Evolutionary conservation across 30 jellyfish, hydroid and myxozoan species (phyloP), one percentile per base, ranked within the genome.

Genomic region (Rhopilema esculentum): DNA sequence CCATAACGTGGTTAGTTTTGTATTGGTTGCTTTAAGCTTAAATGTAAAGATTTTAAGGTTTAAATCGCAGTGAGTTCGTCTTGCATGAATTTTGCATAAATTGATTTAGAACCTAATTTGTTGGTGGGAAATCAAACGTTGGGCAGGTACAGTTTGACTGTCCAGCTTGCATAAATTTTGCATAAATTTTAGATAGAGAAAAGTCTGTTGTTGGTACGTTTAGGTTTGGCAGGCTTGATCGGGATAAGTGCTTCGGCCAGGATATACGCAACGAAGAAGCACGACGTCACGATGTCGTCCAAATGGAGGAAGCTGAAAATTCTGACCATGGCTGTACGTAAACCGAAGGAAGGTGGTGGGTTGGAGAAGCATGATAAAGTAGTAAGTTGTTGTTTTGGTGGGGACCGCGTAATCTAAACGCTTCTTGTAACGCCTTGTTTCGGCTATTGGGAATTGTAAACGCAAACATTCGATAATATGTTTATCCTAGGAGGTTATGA

Each of bases 271-370:
- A 12, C 12, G 57, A 40, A n/a, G 57, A 2, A 12, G 57, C 6
- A 12, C 57, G 57, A 40, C 12, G 57, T 12, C 57, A 40, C 1
- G n/a, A 73, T 73, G 84, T 66, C 84, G 23, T 73, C 84, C 25
- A 73, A 40, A 73, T 73, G 84, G 84, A 73, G 48, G 40, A 73
- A 73, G 48, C 1, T 73, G 70, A 73, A 73, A 24, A 15, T 73
- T 48, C 24, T 40, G 15, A 4, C 70, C 69, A 6, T 73, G 64
- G 29, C 70, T 18, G 25, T 73, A 0, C 51, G 70, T 33, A 31
- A 21, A n/a, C 17, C 31, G 69, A 31, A 73, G 22, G 27, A 50
- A 67, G 20, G 22, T 16, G 70, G 31, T 16, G 21, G 26, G 84
- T 12, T 2, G 6, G 57, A 40, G 9, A 40, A 40, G 57, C 57